Percentiles rank a stretch among this genome's conserved stretches.
Conservation (phyloP, 2,888 invertebrate genomes). For the Busseola fusca region DNA sequence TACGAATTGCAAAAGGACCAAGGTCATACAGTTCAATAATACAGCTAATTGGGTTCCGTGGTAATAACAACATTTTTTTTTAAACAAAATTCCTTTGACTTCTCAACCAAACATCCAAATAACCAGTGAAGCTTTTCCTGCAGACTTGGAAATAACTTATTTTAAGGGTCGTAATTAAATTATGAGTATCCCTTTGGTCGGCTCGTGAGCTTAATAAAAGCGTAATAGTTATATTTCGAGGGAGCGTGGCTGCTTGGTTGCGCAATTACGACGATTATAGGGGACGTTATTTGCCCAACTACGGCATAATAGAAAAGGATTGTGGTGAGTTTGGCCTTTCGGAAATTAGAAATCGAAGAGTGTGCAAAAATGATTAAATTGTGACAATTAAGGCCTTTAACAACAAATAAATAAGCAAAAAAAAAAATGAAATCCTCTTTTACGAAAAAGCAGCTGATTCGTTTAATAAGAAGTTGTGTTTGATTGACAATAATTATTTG, state of each 20-base stretch:
- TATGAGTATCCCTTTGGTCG: conserved; percentile 85
- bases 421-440: neutral
- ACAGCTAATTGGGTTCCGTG: conserved; percentile 12
- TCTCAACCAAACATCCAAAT: conserved; percentile 66
- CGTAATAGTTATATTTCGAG: conserved; percentile 85
- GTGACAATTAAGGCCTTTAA: neutral
- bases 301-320: conserved; percentile 61
- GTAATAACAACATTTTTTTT: conserved; percentile 45
- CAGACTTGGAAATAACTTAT: conserved; percentile 77
- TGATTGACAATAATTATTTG: conserved; percentile 4
- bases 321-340: conserved; percentile 54
- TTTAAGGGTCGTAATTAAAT: conserved; percentile 84
- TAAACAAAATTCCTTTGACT: conserved; percentile 62
- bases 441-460: conserved; percentile 1
- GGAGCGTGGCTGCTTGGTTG: conserved; percentile 77
- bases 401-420: neutral
- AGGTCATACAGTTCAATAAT: conserved; percentile 1
- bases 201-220: conserved; percentile 85
- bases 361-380: conserved; percentile 23
- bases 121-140: conserved; percentile 70
- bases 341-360: conserved; percentile 44
- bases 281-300: conserved; percentile 69
- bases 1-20: neutral
- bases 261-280: conserved; percentile 75
- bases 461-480: neutral